phyloP scores from a whole-genome alignment of 23 tunicate genomes.

The Botrylloides violaceus region DNA sequence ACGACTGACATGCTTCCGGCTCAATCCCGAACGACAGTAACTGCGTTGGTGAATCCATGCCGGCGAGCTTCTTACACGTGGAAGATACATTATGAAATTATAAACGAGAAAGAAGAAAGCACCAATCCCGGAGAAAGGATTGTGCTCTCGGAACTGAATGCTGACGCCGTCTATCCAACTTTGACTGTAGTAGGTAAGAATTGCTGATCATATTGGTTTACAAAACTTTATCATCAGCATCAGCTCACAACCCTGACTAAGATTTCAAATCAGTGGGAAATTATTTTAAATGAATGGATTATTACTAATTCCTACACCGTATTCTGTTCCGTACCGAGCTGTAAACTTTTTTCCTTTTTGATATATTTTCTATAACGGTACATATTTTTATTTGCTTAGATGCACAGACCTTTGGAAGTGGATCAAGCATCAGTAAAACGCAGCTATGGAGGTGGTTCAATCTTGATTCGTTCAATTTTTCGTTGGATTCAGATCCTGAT shows the following conservation, averaged over 20 bases:
- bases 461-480: constrained; percentile 56
- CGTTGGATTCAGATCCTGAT: constrained; percentile 78
- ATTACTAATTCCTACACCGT: too few relatives aligned
- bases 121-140: constrained; percentile 7
- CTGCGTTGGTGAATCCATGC: constrained; percentile 38
- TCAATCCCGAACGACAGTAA: constrained; percentile 33
- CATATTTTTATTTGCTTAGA: constrained; percentile 37
- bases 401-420: constrained; percentile 69
- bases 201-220: not conserved
- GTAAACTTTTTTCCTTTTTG: too few relatives aligned
- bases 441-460: constrained; percentile 96
- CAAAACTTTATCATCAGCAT: too few relatives aligned
- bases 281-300: too few relatives aligned
- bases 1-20: constrained; percentile 39
- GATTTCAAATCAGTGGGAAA: too few relatives aligned
- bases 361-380: not conserved
- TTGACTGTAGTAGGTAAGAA: constrained; percentile 54
- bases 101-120: constrained; percentile 21
- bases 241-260: too few relatives aligned
- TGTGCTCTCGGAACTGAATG: constrained; percentile 47
- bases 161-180: constrained; percentile 88
- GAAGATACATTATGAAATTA: constrained; percentile 57
- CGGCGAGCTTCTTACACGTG: constrained; percentile 62
- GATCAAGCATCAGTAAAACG: constrained; percentile 78
- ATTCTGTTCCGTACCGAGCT: too few relatives aligned